Conservation (phyloP, 2,888 invertebrate species). For the Nomada lathburiana region DNA sequence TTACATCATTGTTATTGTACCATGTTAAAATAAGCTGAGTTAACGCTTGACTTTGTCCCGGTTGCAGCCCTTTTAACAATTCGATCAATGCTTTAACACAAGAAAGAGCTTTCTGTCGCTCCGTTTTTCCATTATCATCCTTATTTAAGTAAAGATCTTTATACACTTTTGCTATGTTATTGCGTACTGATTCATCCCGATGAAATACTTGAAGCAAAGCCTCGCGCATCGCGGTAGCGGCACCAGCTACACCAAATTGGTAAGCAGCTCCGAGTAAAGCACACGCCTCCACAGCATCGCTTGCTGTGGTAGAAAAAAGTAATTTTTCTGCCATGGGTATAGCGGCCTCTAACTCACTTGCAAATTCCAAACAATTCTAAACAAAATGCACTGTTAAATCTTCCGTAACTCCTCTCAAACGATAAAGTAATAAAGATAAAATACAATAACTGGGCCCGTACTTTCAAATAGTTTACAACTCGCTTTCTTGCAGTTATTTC, state of each 20-base stretch:
- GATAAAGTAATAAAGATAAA: not conserved
- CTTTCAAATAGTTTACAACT: conserved; percentile 90
- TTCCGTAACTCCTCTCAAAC: not conserved
- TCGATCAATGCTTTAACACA: conserved; percentile 76
- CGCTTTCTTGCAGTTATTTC: conserved; percentile 87
- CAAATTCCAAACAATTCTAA: conserved; percentile 86
- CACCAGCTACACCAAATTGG: conserved; percentile 91
- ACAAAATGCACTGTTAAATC: conserved; percentile 21
- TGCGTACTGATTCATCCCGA: conserved; percentile 80
- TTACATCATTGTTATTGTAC: conserved; percentile 75
- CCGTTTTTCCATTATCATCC: conserved; percentile 65
- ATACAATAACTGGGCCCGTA: conserved; percentile 79
- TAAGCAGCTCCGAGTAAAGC: conserved; percentile 94
- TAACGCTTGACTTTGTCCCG: conserved; percentile 79
- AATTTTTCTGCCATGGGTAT: conserved; percentile 90
- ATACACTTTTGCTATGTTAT: conserved; percentile 79
- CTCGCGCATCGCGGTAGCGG: conserved; percentile 86
- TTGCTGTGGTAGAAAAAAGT: conserved; percentile 89
- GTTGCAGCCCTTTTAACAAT: conserved; percentile 75
- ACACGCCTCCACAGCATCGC: conserved; percentile 95
- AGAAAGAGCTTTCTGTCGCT: conserved; percentile 73
- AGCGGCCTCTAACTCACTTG: conserved; percentile 85
- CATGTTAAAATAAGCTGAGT: conserved; percentile 76
- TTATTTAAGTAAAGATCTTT: conserved; percentile 77
- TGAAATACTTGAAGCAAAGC: conserved; percentile 79